These are phyloP conservation scores for Cnemophilus loriae DNA, from an alignment of 2,113 vertebrate genomes.

Conservation along the genomic window DNA sequence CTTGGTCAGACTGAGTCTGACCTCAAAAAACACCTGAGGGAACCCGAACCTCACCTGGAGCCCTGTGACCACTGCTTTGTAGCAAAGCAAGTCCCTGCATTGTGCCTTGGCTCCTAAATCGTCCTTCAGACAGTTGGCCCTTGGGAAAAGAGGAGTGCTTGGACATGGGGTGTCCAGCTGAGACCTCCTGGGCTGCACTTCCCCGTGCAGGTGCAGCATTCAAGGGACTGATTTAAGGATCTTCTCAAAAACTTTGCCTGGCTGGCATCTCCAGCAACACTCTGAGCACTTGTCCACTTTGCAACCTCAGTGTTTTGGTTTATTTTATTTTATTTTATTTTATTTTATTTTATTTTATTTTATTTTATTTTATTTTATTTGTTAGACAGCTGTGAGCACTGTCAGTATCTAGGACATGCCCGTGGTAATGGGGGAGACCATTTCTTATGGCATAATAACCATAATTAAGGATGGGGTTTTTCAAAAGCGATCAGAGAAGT, in stretches of 20 bases:
- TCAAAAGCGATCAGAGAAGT: background rate
- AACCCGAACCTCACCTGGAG: background rate
- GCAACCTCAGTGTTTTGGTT: background rate
- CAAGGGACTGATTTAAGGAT: background rate
- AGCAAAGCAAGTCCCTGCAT: background rate
- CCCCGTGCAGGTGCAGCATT: background rate
- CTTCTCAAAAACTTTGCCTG: background rate
- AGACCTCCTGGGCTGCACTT: background rate
- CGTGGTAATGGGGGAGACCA: background rate
- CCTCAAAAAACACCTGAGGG: background rate
- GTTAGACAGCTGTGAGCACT: background rate
- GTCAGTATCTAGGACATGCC: background rate
- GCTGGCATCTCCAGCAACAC: background rate
- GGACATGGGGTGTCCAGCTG: background rate
- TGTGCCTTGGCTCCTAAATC: background rate
- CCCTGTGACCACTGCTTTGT: background rate
- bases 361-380: background rate
- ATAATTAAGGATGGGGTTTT: conserved; percentile 5
- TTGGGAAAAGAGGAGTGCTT: background rate
- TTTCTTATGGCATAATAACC: background rate
- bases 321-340: background rate
- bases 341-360: background rate
- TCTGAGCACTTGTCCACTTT: background rate
- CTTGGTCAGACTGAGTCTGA: background rate
- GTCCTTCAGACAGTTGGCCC: background rate